Percentiles rank a stretch among this genome's conserved stretches.
Evolutionary conservation across 2,113 vertebrate genomes (phyloP).

Genomic region (Lycaon pictus): DNA sequence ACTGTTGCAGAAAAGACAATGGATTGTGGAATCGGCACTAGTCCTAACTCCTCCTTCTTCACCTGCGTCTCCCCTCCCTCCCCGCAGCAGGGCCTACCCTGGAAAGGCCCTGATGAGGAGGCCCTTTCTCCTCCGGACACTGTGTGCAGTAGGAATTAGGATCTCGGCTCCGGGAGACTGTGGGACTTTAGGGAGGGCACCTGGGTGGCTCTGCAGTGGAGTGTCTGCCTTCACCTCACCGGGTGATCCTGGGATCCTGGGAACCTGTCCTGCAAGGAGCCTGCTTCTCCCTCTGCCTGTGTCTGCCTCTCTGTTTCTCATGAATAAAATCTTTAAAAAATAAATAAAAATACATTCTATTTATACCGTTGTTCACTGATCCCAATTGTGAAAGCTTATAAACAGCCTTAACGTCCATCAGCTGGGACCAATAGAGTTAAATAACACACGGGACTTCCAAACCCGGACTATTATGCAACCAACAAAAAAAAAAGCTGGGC

Average conservation of each 20-base stretch:
- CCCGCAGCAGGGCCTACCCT: background rate
- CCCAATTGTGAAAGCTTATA: background rate
- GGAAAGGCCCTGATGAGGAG: no score
- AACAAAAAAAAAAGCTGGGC: background rate
- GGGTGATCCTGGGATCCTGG: no score
- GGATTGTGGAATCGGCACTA: background rate
- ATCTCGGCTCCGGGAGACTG: no score
- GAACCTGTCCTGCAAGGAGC: no score
- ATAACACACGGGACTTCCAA: background rate
- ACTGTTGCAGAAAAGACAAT: background rate
- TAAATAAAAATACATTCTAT: background rate
- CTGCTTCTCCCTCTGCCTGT: no score
- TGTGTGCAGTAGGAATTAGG: rapidly evolving
- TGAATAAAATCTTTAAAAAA: background rate
- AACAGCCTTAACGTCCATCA: background rate
- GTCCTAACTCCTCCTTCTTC: background rate
- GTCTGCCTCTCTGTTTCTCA: no score
- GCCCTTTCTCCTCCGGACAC: background rate
- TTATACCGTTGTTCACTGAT: background rate
- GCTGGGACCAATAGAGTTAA: background rate
- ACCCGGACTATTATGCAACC: background rate
- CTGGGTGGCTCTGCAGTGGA: background rate
- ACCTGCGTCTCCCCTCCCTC: background rate
- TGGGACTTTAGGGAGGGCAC: no score
- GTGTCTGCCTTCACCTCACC: no score